These are phyloP conservation scores for Torymus tubicola DNA, from an alignment of 2,888 invertebrate species.

Conservation along the genomic window DNA sequence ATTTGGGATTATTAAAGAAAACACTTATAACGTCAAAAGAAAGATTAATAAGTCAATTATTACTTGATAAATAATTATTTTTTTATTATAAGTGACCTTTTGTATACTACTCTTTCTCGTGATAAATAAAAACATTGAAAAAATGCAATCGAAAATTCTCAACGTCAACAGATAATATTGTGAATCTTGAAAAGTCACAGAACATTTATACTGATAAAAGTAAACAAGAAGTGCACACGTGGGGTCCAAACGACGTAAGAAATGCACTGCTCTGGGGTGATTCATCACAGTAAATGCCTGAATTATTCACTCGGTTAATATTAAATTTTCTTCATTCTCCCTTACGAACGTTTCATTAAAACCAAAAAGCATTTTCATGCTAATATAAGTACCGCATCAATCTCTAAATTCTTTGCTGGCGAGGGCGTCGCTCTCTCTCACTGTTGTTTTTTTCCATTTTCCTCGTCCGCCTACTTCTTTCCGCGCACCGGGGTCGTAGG, in stretches of 20 bases:
- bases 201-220: background rate
- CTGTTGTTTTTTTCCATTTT: conserved; percentile 11
- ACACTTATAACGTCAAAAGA: too few species aligned
- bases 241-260: background rate
- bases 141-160: too few species aligned
- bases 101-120: too few species aligned
- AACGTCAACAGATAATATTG: too few species aligned
- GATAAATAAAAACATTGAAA: too few species aligned
- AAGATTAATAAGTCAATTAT: too few species aligned
- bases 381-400: conserved; percentile 58
- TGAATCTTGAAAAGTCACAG: background rate
- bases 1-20: too few species aligned
- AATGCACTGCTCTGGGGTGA: background rate
- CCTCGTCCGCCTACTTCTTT: background rate
- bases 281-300: conserved; percentile 48
- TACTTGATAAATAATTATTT: too few species aligned
- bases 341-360: conserved; percentile 55
- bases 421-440: conserved; percentile 3
- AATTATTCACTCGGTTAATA: conserved; percentile 57
- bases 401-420: conserved; percentile 41
- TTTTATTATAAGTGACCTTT: too few species aligned
- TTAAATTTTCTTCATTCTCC: conserved; percentile 52
- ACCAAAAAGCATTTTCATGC: conserved; percentile 56
- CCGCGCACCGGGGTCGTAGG: background rate
- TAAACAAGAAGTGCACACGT: background rate